These are phyloP conservation scores for Megastigmus dorsalis DNA, from an alignment of 2,888 invertebrate species.

Conservation along the genomic window DNA sequence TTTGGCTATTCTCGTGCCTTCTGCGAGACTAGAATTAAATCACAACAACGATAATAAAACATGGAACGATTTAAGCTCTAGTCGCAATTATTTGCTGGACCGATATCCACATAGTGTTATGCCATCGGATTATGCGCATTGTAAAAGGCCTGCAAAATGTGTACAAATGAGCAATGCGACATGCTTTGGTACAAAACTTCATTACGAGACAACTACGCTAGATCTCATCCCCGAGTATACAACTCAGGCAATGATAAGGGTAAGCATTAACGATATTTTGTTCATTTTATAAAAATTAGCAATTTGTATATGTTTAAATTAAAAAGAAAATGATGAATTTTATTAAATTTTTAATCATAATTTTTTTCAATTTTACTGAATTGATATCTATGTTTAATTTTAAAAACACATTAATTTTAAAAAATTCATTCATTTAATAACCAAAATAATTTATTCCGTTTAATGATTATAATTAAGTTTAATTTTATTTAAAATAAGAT, in stretches of 20 bases:
- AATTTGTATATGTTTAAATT: no score
- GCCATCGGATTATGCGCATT: conserved; percentile 74
- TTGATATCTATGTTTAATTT: no score
- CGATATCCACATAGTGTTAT: conserved; percentile 66
- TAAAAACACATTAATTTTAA: no score
- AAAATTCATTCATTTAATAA: no score
- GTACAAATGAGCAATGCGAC: conserved; percentile 78
- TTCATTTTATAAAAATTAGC: no score
- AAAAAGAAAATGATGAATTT: no score
- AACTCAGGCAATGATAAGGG: conserved; percentile 76
- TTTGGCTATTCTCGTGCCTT: conserved; percentile 54
- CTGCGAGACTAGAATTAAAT: conserved; percentile 60
- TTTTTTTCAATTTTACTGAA: no score
- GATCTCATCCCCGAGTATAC: conserved; percentile 83
- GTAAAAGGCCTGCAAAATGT: conserved; percentile 84
- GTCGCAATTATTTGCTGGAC: conserved; percentile 64
- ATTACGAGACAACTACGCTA: conserved; percentile 85
- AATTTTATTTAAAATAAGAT: no score
- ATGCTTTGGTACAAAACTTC: conserved; percentile 87
- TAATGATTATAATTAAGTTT: no score
- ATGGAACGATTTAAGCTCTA: conserved; percentile 61
- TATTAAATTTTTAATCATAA: no score
- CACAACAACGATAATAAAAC: conserved; percentile 63
- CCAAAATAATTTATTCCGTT: no score
- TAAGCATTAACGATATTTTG: no score